Conservation (phyloP, 2,113 vertebrate species). For the Recurvirostra avosetta region DNA sequence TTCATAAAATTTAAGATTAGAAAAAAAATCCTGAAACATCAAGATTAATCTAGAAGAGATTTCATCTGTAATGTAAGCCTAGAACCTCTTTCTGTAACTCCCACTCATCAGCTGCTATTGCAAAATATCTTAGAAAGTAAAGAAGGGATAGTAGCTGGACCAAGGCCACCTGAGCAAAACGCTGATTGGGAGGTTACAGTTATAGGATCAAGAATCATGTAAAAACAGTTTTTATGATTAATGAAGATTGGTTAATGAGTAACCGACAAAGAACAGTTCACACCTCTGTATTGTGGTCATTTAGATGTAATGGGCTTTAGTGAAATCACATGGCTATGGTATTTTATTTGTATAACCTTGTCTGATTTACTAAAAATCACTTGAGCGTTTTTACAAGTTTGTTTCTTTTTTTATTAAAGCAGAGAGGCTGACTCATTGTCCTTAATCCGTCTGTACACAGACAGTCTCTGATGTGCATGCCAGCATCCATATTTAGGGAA, state of each 20-base stretch:
- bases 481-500: background rate
- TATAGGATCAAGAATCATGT: conserved; percentile 15
- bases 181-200: background rate
- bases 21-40: background rate
- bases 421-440: conserved; percentile 1
- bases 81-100: background rate
- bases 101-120: background rate
- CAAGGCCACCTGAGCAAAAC: background rate
- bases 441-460: background rate
- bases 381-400: conserved; percentile 38
- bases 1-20: background rate
- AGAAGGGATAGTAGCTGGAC: background rate
- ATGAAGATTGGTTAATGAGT: conserved; percentile 50
- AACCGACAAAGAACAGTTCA: conserved; percentile 57
- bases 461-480: background rate
- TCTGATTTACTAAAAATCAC: conserved; percentile 45
- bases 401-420: conserved; percentile 28
- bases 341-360: conserved; percentile 60
- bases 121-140: background rate
- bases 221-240: conserved; percentile 54
- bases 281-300: conserved; percentile 32
- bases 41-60: background rate
- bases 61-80: background rate
- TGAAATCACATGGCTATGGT: background rate
- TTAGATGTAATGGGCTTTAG: conserved; percentile 34